Base-by-base conservation (phyloP, 2,797 vertebrate genomes). In the Dromococcyx pavoninus region DNA sequence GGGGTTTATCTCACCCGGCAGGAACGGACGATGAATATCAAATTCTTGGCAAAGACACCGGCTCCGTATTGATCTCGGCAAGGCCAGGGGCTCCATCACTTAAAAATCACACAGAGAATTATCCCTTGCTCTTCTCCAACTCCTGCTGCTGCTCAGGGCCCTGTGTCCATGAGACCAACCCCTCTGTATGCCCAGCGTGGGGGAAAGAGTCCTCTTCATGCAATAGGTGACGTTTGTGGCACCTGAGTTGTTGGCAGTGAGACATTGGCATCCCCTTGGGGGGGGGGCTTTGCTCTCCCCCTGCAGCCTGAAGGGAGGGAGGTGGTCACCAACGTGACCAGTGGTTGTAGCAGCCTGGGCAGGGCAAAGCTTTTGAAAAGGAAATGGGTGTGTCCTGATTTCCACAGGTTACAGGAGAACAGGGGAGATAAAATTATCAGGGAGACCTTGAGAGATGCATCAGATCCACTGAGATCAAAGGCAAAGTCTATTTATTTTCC, bases 121-220 rank as follows among this genome's bases (percentile, higher is more conserved):
- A 6, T 23, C 33, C 1, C 0, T 17, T 60, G 61, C 48, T 79
- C 33, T 46, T 13, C 3, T 24, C 37, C 14, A 15, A 5, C 17
- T 72, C 43, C 64, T 3, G 5, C 62, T 33, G 43, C 65, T 61
- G 12, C 50, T 22, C 19, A 24, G 27, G n/a, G n/a, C n/a, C n/a
- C n/a, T n/a, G n/a, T 7, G 69, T 21, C 73, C 8, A 2, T 10
- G 37, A 44, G 39, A 50, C 10, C 1, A 2, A 22, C 23, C 11
- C 4, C 4, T 17, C 70, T 22, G 60, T 0, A 0, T 53, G 69
- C 50, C 65, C 72, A 19, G 3, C 0, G 0, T 14, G 41, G 39
- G 32, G 83, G 4, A 1, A 57, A 35, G 53, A 43, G 51, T 30
- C 50, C 50, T 54, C 17, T 2, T 19, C 37, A 3, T 10, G 27